Percentiles rank a stretch among this genome's conserved stretches.
These are phyloP conservation scores for Vulpes lagopus DNA, from an alignment of 2,113 vertebrate genomes.

Conservation along the genomic window DNA sequence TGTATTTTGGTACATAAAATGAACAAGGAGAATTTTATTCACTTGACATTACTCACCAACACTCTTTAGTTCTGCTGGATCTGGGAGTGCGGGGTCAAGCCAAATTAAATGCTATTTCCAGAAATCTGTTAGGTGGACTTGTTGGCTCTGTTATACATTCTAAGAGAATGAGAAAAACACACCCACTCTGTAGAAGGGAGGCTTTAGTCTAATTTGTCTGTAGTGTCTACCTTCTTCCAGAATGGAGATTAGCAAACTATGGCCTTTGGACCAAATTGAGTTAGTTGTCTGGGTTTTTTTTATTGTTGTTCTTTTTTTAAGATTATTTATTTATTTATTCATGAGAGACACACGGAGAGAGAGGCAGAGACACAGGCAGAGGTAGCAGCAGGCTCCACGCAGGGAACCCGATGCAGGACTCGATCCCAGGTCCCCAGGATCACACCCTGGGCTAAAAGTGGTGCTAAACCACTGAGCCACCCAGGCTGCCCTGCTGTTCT, in stretches of 20 bases:
- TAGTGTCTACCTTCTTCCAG: constrained; percentile 45
- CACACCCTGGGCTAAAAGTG: no score
- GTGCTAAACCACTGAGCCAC: no score
- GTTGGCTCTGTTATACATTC: constrained; percentile 12
- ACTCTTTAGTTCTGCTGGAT: constrained; percentile 43
- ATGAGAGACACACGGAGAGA: no score
- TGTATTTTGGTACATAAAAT: constrained; percentile 37
- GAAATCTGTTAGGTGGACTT: constrained; percentile 60
- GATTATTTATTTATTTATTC: no score
- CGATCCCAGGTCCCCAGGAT: no score
- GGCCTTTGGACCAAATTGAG: background rate
- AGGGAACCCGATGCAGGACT: no score
- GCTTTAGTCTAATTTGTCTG: background rate
- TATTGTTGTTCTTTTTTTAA: background rate
- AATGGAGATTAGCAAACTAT: constrained; percentile 13
- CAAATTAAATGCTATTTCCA: constrained; percentile 72
- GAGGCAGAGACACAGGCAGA: no score
- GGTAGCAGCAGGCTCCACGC: no score
- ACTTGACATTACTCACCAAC: background rate
- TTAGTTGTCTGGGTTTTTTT: background rate
- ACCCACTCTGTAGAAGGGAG: background rate
- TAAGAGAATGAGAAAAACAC: constrained; percentile 69
- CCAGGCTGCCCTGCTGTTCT: background rate
- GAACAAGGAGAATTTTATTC: background rate
- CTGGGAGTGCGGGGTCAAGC: background rate